Percentiles rank a stretch among this genome's conserved stretches.
Conservation (phyloP, 2,113 vertebrate species). For the Pollachius pollachius region DNA sequence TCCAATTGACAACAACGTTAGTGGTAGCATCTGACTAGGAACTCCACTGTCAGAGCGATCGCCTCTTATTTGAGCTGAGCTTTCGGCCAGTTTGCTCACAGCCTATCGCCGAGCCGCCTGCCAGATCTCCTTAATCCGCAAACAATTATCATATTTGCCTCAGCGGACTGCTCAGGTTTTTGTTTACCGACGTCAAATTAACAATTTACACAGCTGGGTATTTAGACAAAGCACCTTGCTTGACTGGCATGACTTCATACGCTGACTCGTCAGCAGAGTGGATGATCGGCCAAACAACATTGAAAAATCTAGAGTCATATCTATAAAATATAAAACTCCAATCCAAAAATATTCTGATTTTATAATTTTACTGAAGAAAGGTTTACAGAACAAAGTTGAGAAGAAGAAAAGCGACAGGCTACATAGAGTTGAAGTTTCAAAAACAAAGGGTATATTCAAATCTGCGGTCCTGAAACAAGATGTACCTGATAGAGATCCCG, state of each 20-base stretch:
- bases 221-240: slow-evolving; percentile 59
- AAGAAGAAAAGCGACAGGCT: neutral
- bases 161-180: slow-evolving; percentile 61
- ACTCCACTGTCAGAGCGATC: slow-evolving; percentile 52
- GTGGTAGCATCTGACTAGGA: slow-evolving; percentile 29
- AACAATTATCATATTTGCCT: slow-evolving; percentile 77
- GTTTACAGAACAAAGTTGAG: slow-evolving; percentile 2
- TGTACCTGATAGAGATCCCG: neutral
- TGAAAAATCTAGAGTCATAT: slow-evolving; percentile 5
- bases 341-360: neutral
- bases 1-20: slow-evolving; percentile 31
- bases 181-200: slow-evolving; percentile 72
- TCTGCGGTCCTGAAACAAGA: neutral
- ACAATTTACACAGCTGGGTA: slow-evolving; percentile 73
- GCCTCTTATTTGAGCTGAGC: slow-evolving; percentile 68
- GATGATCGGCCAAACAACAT: slow-evolving; percentile 25
- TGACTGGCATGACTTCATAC: slow-evolving; percentile 50
- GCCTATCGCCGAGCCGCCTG: slow-evolving; percentile 58
- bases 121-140: slow-evolving; percentile 73
- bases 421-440: too few relatives aligned
- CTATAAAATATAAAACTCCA: neutral
- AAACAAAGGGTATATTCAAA: neutral
- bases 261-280: slow-evolving; percentile 25
- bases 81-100: slow-evolving; percentile 70
- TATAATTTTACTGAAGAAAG: neutral